Conservation (phyloP, 2,113 vertebrate species). For the Spizaetus ornatus region DNA sequence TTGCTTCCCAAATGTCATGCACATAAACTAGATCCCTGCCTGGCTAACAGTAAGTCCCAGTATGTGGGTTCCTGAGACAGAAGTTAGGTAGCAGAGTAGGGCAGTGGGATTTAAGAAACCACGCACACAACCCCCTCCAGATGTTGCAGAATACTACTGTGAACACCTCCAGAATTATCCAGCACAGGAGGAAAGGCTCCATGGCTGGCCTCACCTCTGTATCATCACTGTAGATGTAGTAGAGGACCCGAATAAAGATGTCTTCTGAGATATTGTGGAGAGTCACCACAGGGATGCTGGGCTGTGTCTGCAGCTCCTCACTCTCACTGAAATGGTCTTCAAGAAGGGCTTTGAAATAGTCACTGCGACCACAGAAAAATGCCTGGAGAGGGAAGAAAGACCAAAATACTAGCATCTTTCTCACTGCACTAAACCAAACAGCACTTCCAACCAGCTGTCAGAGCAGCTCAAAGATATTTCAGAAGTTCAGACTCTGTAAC, state of each 20-base stretch:
- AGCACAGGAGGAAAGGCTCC: not conserved
- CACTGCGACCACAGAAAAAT: conserved; percentile 95
- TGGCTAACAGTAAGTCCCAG: not conserved
- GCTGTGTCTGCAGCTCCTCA: conserved; percentile 81
- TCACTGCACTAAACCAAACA: not conserved
- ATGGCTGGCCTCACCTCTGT: conserved; percentile 79
- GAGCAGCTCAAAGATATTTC: not conserved
- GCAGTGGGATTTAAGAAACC: not conserved
- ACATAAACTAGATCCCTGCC: not conserved
- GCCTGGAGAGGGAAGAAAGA: conserved; percentile 72
- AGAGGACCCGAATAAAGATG: conserved; percentile 87
- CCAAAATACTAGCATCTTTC: not conserved
- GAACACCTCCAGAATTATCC: not conserved
- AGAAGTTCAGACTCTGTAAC: not conserved
- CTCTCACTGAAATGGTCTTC: conserved; percentile 94
- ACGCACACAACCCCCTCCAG: not conserved
- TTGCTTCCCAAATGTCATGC: not conserved
- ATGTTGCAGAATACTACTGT: not conserved
- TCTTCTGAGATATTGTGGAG: conserved; percentile 87
- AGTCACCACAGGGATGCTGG: conserved; percentile 86
- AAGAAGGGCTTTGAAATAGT: conserved; percentile 94
- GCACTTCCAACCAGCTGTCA: not conserved
- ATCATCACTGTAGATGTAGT: conserved; percentile 92
- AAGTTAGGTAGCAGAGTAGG: not conserved
- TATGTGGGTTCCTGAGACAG: not conserved